A percentile compares a stretch with the other conserved stretches of the same genome.
Conservation (phyloP, 2,113 vertebrate species). For the Anolis carolinensis region DNA sequence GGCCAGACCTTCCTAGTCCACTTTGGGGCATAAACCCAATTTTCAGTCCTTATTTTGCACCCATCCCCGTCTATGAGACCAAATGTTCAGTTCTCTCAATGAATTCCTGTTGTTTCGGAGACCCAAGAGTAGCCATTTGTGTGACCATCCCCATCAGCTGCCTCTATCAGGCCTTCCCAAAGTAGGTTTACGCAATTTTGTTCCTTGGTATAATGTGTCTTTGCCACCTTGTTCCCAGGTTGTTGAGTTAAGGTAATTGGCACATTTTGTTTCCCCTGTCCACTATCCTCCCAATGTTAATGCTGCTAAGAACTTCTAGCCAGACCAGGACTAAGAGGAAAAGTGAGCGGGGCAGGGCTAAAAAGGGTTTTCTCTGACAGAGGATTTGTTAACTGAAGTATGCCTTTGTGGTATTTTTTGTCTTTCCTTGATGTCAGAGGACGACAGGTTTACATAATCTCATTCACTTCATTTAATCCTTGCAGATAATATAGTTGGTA, state of each 20-base stretch:
- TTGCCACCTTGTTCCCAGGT: not conserved
- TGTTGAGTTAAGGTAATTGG: not conserved
- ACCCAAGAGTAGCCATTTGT: not conserved
- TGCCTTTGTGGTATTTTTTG: too few species aligned
- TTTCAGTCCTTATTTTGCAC: conserved; percentile 7
- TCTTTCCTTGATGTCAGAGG: too few species aligned
- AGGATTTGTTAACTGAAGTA: too few species aligned
- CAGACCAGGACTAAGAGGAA: too few species aligned
- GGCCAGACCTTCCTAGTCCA: not conserved
- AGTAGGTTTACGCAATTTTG: not conserved
- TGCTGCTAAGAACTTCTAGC: too few species aligned
- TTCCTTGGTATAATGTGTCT: not conserved
- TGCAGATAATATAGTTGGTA: too few species aligned
- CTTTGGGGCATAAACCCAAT: not conserved
- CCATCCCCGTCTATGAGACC: not conserved
- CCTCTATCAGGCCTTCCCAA: not conserved
- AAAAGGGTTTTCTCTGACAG: too few species aligned
- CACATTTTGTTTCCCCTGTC: not conserved
- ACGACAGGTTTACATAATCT: too few species aligned
- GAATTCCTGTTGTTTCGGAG: not conserved
- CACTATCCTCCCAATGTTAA: too few species aligned
- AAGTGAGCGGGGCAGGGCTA: too few species aligned
- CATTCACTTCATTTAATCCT: too few species aligned
- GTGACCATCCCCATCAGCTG: not conserved
- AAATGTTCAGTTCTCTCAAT: not conserved